These are phyloP conservation scores for Petrocephalus schoutedeni DNA, from an alignment of 2,797 vertebrate species.

Conservation along the genomic window DNA sequence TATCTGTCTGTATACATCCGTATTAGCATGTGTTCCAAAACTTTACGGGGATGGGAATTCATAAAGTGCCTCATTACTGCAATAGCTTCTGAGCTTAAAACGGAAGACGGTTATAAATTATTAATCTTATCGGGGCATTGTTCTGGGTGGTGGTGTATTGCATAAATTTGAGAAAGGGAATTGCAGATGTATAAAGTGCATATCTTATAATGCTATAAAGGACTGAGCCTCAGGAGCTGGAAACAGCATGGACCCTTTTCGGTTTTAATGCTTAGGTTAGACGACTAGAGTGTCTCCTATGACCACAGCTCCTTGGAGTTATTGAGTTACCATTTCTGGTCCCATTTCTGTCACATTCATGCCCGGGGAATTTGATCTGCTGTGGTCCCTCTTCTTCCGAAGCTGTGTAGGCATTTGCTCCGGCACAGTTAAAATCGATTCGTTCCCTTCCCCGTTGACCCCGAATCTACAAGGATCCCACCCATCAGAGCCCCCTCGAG, in stretches of 20 bases:
- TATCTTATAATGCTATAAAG: neutral
- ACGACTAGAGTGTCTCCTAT: neutral
- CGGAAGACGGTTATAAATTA: neutral
- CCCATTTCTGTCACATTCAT: neutral
- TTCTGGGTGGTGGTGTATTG: neutral
- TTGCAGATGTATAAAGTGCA: neutral
- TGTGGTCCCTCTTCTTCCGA: neutral
- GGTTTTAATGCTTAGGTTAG: neutral
- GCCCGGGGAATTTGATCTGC: neutral
- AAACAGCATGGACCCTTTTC: neutral
- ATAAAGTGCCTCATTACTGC: neutral
- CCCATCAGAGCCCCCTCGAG: neutral
- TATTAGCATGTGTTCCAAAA: conserved; percentile 31
- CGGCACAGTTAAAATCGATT: neutral
- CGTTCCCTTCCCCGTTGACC: neutral
- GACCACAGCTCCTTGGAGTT: neutral
- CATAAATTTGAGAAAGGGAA: neutral
- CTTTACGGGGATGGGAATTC: neutral
- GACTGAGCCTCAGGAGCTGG: neutral
- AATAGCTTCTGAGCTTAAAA: neutral
- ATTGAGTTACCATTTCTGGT: neutral
- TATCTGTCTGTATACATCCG: conserved; percentile 39
- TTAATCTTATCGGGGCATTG: neutral
- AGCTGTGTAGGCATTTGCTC: neutral
- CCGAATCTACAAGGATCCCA: neutral